Base-by-base conservation (phyloP, 64 coral and sea anemone species). In the Porites australiensis region DNA sequence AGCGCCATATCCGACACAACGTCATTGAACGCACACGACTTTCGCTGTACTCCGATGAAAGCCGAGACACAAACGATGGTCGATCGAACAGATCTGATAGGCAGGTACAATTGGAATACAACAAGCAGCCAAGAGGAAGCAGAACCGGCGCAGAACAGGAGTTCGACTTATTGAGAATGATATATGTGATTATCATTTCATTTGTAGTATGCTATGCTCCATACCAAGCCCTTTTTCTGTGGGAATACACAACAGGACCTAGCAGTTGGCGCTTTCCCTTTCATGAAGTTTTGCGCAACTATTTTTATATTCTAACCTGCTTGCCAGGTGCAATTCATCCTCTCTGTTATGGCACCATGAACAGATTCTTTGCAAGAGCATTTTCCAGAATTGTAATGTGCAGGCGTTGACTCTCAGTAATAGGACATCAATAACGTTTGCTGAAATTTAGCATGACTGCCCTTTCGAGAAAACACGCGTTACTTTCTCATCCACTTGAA, bases 261-360 rank as follows among this genome's bases (percentile, higher is more conserved):
- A n/a, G 13, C 44, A 5, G 70, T 20, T 88, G 52, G 51, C 43
- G 43, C 21, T 74, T 88, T 75, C 86, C 48, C 44, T 94, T 88
- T 71, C 70, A 66, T 2, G 59, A 47, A 10, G 77, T 97, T 48
- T 48, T 90, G 23, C 82, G 82, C 16, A 73, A 70, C 14, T 97
- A 97, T 75, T 77, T 93, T 13, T 64, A 91, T 53, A 82, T 89
- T 47, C 13, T 97, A 2, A 91, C 88, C 22, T 79, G 93, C 58
- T 80, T 94, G 18, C 95, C 95, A 1, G 89, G 92, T 55, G 95
- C 92, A 21, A 20, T 97, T 2, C 95, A 97, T 82, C 95, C 95
- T 4, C 60, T 97, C 6, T 97, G 95, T n/a, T 97, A 97, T 83
- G 95, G 95, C 63, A 97, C 95, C 1, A 97, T 97, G 95, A 94